phyloP scores from a whole-genome alignment of 2,113 vertebrate species.

The Microcebus jonahi region DNA sequence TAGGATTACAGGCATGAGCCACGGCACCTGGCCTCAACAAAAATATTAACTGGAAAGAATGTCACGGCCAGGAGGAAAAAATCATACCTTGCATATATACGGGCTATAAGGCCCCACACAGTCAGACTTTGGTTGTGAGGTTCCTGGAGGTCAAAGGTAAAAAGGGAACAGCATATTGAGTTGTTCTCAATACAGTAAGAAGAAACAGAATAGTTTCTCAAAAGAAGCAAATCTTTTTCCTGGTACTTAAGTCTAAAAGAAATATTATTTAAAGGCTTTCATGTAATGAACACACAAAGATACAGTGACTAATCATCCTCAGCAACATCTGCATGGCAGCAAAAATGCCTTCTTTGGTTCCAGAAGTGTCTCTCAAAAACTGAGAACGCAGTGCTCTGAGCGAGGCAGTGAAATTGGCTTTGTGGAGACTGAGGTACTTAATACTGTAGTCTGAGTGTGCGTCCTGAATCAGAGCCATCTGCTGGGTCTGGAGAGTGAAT shows the following conservation, averaged over 20 bases:
- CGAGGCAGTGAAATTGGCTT: neutral
- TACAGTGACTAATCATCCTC: neutral
- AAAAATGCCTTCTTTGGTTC: neutral
- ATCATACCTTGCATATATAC: too few species aligned
- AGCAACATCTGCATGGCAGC: neutral
- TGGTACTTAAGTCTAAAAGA: neutral
- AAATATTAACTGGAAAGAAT: slow-evolving; percentile 3
- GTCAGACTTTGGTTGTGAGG: neutral
- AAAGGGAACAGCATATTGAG: neutral
- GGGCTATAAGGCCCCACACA: neutral
- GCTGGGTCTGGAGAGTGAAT: neutral
- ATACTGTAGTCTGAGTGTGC: neutral
- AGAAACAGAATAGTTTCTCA: neutral
- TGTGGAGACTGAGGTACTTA: neutral
- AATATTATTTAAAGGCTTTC: neutral
- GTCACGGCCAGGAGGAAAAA: neutral
- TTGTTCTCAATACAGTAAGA: neutral
- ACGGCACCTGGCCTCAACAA: neutral
- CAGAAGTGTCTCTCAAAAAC: neutral
- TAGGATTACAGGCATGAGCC: too few species aligned
- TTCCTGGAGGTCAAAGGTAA: neutral
- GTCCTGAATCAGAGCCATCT: neutral
- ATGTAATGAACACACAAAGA: neutral
- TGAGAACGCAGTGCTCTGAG: neutral
- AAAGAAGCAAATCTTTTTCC: neutral